A percentile compares a stretch with the other conserved stretches of the same genome.
These are phyloP conservation scores for Neoaliturus tenellus DNA, from an alignment of 2,888 invertebrate species.

Conservation along the genomic window DNA sequence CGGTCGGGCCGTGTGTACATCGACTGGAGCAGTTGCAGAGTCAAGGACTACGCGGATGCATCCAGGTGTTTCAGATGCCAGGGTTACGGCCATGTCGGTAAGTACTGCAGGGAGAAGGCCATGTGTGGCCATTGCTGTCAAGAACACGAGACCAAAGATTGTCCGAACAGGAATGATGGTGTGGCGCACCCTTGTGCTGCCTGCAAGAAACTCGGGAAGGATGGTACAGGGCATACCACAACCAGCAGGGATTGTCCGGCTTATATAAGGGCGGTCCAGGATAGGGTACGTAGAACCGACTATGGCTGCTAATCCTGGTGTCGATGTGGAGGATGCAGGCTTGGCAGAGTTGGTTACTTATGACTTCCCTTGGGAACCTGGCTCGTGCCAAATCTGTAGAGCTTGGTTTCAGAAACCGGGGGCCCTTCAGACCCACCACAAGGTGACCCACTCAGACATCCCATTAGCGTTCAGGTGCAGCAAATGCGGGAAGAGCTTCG, in stretches of 20 bases:
- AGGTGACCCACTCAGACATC: neutral
- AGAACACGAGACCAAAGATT: neutral
- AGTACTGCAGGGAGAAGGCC: neutral
- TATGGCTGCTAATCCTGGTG: neutral
- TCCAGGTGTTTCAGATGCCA: no score
- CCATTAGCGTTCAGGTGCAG: neutral
- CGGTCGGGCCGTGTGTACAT: no score
- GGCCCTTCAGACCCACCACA: neutral
- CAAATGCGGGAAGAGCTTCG: neutral
- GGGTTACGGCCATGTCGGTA: neutral
- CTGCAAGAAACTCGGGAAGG: no score
- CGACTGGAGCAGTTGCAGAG: no score
- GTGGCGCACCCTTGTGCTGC: neutral
- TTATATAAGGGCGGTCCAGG: neutral
- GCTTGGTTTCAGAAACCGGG: neutral
- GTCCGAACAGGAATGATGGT: neutral
- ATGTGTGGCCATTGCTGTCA: neutral
- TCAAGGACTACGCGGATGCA: no score
- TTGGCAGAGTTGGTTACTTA: neutral
- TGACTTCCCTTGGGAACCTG: neutral
- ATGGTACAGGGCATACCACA: neutral
- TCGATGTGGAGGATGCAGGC: no score
- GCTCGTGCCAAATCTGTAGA: neutral
- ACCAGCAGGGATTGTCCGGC: neutral
- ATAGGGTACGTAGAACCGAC: neutral